Percentiles rank a stretch among this genome's conserved stretches.
Evolutionary conservation across 1,140 invertebrate genomes (phyloP).

Genomic region (Drosophila mojavensis): DNA sequence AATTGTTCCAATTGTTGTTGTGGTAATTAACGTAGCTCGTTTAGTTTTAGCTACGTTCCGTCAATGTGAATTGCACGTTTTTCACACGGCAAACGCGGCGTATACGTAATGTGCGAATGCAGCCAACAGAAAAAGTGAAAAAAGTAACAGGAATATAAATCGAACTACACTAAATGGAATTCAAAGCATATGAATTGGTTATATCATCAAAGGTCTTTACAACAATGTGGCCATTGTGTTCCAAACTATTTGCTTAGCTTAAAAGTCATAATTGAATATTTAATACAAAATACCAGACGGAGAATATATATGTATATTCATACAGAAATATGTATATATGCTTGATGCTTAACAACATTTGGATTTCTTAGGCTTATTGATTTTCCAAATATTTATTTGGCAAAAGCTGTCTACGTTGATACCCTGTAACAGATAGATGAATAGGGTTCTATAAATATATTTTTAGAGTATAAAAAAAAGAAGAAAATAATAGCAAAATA

Average conservation of each 20-base stretch:
- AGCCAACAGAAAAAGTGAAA: background rate
- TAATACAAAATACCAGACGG: background rate
- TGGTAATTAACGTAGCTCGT: constrained; percentile 56
- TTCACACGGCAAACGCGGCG: constrained; percentile 34
- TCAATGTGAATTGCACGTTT: constrained; percentile 63
- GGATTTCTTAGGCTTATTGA: constrained; percentile 54
- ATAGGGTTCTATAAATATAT: too few relatives aligned
- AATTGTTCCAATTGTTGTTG: constrained; percentile 21
- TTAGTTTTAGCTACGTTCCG: constrained; percentile 58
- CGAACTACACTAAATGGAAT: background rate
- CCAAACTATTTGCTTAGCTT: constrained; percentile 49
- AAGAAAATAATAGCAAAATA: too few relatives aligned
- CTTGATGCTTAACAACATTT: constrained; percentile 13
- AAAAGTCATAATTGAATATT: constrained; percentile 62
- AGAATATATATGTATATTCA: too few relatives aligned
- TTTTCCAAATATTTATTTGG: constrained; percentile 56
- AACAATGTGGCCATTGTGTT: constrained; percentile 27
- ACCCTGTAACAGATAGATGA: background rate
- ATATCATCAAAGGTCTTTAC: constrained; percentile 33
- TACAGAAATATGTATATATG: too few relatives aligned
- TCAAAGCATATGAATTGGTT: constrained; percentile 37
- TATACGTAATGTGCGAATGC: constrained; percentile 48
- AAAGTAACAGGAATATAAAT: background rate
- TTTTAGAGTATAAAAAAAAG: too few relatives aligned
- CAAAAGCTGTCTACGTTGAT: constrained; percentile 18